Base-by-base conservation (phyloP, 2,888 invertebrate genomes). In the Caenorhabditis sinica region DNA sequence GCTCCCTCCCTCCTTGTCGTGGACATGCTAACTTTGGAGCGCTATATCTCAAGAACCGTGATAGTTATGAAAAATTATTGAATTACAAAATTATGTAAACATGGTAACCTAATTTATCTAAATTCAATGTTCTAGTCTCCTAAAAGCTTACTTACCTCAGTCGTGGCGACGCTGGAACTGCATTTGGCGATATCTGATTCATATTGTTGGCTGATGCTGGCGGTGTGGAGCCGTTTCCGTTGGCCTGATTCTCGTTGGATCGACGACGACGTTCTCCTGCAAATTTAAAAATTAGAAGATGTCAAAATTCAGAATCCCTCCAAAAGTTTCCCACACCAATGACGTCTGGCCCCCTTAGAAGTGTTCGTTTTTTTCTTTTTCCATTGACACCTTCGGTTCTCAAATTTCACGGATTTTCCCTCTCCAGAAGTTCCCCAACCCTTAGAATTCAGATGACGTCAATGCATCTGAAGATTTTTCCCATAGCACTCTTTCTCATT, bases 181-280 rank as follows among this genome's bases (percentile, higher is more conserved):
- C 30, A 36, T 65, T 80, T 15, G 84, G 65, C 6, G 74, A 56
- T 49, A 71, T 63, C 36, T 75, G 75, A 11, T 74, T 61, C 36
- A 80, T 75, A 15, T 75, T 71, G 66, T 84, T 84, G 11, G 75
- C 84, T 0, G 84, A 74, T 1, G 87, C 40, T 28, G 84, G 80
- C 25, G 81, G 82, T 4, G 82, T 81, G 23, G 56, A 60, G n/a
- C 75, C 83, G 28, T 60, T 82, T 25, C 79, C 65, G 36, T 85
- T 79, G 8, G 79, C 60, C 72, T 72, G 72, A 56, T 80, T 83
- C 45, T 89, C 89, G 45, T 88, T 87, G 15, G 89, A 89, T 51
- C 89, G 86, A 53, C 89, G 86, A 53, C 89, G 81, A 60, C 89
- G 85, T 68, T 89, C 89, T 73, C 89, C 89, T 89, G 82, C n/a